Evolutionary conservation across 2,888 invertebrate species (phyloP).

Genomic region (Protodeltote pygarga): DNA sequence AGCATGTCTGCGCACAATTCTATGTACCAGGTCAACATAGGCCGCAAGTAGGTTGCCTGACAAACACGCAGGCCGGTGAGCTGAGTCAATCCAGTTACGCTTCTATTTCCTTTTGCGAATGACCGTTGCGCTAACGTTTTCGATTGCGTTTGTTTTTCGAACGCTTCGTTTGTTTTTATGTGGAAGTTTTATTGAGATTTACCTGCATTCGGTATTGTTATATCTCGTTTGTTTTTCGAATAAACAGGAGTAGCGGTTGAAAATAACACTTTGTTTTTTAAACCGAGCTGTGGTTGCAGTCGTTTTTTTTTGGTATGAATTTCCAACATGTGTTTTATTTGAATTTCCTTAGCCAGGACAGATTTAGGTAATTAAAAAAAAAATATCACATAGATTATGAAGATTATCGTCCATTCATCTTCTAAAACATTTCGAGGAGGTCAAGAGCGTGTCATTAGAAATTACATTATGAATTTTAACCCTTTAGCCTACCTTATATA

Average conservation of each 20-base stretch:
- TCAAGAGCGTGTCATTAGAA: too few relatives aligned
- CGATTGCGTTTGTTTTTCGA: conserved; percentile 41
- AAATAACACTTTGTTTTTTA: background rate
- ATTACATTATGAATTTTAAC: too few relatives aligned
- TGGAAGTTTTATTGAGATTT: conserved; percentile 16
- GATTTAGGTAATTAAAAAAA: too few relatives aligned
- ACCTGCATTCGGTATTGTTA: background rate
- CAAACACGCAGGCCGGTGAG: conserved; percentile 39
- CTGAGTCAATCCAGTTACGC: conserved; percentile 41
- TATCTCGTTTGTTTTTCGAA: background rate
- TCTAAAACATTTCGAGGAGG: too few relatives aligned
- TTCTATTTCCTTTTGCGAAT: conserved; percentile 50
- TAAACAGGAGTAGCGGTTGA: background rate
- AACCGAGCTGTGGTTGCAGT: too few relatives aligned
- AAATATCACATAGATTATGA: too few relatives aligned
- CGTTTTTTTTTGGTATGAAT: background rate
- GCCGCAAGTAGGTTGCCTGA: conserved; percentile 35
- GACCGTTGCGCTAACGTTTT: conserved; percentile 41
- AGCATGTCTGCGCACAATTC: background rate
- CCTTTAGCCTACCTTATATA: too few relatives aligned
- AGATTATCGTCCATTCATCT: too few relatives aligned
- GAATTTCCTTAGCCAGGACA: background rate
- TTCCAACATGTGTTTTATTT: background rate
- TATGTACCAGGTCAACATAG: conserved; percentile 23
- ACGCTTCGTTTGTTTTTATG: conserved; percentile 22